Percentiles rank a stretch among this genome's conserved stretches.
Conservation (phyloP, 2,888 invertebrate species). For the Homarus gammarus region DNA sequence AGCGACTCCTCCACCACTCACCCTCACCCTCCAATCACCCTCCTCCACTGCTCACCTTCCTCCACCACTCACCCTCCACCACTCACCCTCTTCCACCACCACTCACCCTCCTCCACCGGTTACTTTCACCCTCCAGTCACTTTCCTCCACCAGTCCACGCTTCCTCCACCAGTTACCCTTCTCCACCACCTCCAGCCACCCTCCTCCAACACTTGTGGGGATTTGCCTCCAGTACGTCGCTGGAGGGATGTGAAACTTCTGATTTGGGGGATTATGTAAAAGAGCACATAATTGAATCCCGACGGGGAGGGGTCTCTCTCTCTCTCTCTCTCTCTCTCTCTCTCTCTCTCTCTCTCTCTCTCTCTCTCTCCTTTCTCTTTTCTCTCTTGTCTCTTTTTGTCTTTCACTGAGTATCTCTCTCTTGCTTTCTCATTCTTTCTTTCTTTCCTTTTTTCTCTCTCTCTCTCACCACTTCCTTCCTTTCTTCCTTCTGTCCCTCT, state of each 20-base stretch:
- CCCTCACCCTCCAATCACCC: no score
- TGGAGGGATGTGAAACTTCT: slow-evolving; percentile 34
- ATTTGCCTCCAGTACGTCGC: not conserved
- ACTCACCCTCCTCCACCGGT: no score
- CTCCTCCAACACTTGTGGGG: not conserved
- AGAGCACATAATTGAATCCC: slow-evolving; percentile 40
- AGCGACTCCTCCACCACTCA: no score
- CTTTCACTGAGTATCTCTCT: no score
- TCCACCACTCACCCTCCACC: no score
- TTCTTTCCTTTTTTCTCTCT: not conserved
- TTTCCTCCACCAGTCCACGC: no score
- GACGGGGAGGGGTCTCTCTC: no score
- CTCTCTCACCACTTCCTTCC: not conserved
- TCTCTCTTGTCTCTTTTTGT: not conserved
- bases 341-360: not conserved
- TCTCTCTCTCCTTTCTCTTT: not conserved
- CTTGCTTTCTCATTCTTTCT: not conserved
- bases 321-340: not conserved
- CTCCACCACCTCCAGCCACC: no score
- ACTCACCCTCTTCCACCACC: no score
- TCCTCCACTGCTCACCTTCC: no score
- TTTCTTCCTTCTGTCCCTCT: not conserved
- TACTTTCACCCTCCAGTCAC: no score
- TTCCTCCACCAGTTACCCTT: no score
- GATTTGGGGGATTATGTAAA: slow-evolving; percentile 52